Base-by-base conservation (phyloP, 2,888 invertebrate genomes). In the Melinopterus prodromus region DNA sequence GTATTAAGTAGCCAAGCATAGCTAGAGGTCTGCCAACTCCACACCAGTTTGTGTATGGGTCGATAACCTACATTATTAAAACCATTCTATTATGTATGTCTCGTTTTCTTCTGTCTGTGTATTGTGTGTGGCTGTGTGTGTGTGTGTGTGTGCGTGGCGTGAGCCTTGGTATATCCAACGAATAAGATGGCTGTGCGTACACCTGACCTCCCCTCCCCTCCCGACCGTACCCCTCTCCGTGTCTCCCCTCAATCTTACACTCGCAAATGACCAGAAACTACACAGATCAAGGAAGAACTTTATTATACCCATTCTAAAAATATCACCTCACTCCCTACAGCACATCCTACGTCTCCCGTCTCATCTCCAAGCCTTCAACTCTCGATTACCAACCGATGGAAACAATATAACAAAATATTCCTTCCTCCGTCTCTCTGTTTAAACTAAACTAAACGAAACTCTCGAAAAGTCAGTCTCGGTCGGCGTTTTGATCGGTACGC, bases 11-110 rank as follows among this genome's bases (percentile, higher is more conserved):
- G 12, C 37, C 36, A 35, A 36, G 74, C 35, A 74, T 36, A 35
- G 71, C 71, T 15, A 35, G n/a, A n/a, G 74, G 37, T 16, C 36
- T 36, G 35, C 37, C 70, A 77, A 77, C 77, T 53, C 77, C 76
- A 53, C 77, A 69, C 69, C 14, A 69, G 53, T 35, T 74, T 75
- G 79, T 77, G 77, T 83, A 84, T 84, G 88, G 89, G 89, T 89
- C 89, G 89, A 89, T 89, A 89, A 89, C 89, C 89, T 86, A 89
- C 88, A 89, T 89, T 89, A 89, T 89, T 88, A 89, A 88, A 74
- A 74, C 87, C 88, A 88, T 88, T 89, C 86, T 87, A 87, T 87
- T 87, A 86, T 88, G 87, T 86, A 85, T 87, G 86, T 86, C 86
- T 83, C 84, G 83, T 81, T 79, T 71, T 78, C 80, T 79, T 78